Percentiles rank a stretch among this genome's conserved stretches.
phyloP scores from a whole-genome alignment of 2,797 vertebrate species.

The Heliangelus exortis region DNA sequence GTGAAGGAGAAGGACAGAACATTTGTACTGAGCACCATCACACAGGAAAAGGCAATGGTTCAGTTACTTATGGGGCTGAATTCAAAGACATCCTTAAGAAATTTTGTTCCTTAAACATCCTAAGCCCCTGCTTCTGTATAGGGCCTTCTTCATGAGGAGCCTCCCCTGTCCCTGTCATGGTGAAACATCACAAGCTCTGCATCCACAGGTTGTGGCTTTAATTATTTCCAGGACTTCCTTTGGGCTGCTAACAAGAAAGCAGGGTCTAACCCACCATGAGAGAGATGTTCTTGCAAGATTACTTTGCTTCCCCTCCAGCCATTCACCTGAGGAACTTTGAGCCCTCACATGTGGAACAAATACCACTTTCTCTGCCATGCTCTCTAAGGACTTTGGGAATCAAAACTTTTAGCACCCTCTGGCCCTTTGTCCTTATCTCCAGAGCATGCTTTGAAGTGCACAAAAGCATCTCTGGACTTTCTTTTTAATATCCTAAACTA shows the following conservation, averaged over 20 bases:
- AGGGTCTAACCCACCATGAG: not conserved
- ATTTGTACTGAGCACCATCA: not conserved
- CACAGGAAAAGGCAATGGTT: rapidly evolving
- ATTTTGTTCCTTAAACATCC: not conserved
- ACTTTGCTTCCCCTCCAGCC: constrained; percentile 35
- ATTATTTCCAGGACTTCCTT: not conserved
- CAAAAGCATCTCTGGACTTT: constrained; percentile 59
- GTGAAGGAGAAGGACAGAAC: not conserved
- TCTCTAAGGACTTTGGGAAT: constrained; percentile 4
- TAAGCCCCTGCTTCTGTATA: not conserved
- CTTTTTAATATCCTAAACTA: constrained; percentile 69
- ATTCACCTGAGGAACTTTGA: constrained; percentile 51
- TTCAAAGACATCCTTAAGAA: not conserved
- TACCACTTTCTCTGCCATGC: not conserved
- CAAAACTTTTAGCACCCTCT: constrained; percentile 25
- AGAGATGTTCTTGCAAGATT: constrained; percentile 10
- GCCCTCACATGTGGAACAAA: constrained; percentile 61
- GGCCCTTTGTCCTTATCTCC: constrained; percentile 50
- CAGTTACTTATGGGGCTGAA: not conserved
- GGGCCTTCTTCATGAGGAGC: not conserved
- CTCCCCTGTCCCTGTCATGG: not conserved
- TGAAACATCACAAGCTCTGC: not conserved
- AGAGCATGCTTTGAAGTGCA: constrained; percentile 55
- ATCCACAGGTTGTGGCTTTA: not conserved
- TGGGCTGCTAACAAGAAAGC: not conserved